Evolutionary conservation across 2,888 invertebrate genomes (phyloP), one percentile per base, ranked within the genome.

Genomic region (Arenicola marina): DNA sequence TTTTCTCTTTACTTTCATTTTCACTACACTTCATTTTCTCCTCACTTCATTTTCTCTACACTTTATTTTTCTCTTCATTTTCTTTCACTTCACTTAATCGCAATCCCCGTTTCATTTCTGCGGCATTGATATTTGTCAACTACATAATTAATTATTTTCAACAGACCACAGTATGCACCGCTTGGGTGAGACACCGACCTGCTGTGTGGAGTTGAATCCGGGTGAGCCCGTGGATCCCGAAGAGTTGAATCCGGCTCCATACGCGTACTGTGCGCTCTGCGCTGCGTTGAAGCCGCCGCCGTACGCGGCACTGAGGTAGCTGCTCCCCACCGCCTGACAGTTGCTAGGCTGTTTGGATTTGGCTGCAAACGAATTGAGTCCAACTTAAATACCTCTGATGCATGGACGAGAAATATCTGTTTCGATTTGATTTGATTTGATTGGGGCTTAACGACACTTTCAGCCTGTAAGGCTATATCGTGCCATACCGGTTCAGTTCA

Each of bases 281-380:
- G 60, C 64, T 4, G 53, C 43, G 44, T 63, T 66, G 51, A 68
- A 58, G 31, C 59, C 44, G 34, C 61, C 53, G 21, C 63, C 66
- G 38, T 68, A 69, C 29, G 63, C 54, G 28, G 61, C 54, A n/a
- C 51, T 58, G 28, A 66, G 61, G 45, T 66, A 66, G 34, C 56
- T 51, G 43, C 59, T 55, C 15, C 67, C 62, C 28, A 66, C 43
- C 2, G 62, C 45, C 56, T 65, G 65, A 32, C 67, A 61, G 44
- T 65, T 66, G 33, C 46, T 46, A 57, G 62, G 67, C 28, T 62
- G 59, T 45, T 63, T 66, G 33, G 62, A 24, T 54, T 67, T 67
- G 18, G 48, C 67, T 67, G 62, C 4, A 67, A 64, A 51, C 24
- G 18, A n/a, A n/a, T n/a, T n/a, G n/a, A n/a, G n/a, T n/a, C n/a